phyloP scores from a whole-genome alignment of 2,797 vertebrate genomes.

The Trachops cirrhosus region DNA sequence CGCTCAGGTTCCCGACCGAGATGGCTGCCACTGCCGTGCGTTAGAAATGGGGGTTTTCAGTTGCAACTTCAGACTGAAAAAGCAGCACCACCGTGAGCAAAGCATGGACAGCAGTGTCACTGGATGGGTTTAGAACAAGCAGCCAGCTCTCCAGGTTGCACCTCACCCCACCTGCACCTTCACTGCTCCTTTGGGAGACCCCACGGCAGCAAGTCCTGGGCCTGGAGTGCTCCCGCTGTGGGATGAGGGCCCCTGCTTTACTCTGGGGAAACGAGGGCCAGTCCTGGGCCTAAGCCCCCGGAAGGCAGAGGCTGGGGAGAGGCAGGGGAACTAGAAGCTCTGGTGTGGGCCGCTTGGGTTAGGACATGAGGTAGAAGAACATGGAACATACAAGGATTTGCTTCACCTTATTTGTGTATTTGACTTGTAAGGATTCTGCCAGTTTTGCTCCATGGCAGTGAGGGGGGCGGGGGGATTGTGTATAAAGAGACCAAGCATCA shows the following conservation, averaged over 20 bases:
- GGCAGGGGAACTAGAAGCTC: background rate
- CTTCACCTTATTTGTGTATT: background rate
- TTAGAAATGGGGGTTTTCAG: background rate
- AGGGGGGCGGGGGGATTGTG: background rate
- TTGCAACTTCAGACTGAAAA: background rate
- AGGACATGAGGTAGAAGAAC: background rate
- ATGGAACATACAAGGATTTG: background rate
- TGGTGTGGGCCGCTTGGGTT: background rate
- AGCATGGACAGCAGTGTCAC: rapidly evolving
- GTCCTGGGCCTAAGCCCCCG: too few species aligned
- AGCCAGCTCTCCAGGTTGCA: background rate
- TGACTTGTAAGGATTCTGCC: background rate
- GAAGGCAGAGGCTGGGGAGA: rapidly evolving
- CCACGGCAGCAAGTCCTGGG: background rate
- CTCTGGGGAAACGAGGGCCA: background rate
- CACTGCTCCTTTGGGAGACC: background rate
- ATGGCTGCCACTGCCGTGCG: background rate
- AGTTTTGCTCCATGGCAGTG: background rate
- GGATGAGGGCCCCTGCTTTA: background rate
- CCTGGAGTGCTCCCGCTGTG: background rate
- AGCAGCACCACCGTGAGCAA: background rate
- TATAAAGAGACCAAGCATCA: background rate
- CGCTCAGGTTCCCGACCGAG: background rate
- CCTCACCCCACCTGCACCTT: background rate
- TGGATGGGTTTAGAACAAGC: background rate